These are phyloP conservation scores for Chamaetylas fuelleborni DNA, from an alignment of 2,113 vertebrate species.

Conservation along the genomic window DNA sequence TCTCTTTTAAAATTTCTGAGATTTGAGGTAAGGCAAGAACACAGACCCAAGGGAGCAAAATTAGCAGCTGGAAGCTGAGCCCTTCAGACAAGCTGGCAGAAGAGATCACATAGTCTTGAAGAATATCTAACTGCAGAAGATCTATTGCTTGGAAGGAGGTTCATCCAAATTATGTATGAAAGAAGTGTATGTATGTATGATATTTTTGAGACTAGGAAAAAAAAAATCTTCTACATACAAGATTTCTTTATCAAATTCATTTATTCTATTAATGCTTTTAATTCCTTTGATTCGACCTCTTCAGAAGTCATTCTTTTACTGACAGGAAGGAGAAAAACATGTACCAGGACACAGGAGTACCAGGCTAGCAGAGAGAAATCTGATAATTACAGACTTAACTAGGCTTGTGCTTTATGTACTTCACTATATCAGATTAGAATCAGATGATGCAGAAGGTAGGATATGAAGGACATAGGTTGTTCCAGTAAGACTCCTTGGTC, in stretches of 20 bases:
- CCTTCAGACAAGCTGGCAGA: neutral
- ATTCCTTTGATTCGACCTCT: neutral
- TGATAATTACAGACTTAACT: neutral
- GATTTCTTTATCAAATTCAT: neutral
- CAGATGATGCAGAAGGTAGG: neutral
- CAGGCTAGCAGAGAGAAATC: neutral
- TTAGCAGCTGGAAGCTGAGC: neutral
- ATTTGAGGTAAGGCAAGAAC: neutral
- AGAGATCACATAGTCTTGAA: neutral
- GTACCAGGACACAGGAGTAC: neutral
- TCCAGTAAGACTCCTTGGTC: neutral
- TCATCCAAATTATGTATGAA: neutral
- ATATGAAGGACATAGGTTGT: neutral
- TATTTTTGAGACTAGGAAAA: neutral
- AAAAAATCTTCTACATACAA: neutral
- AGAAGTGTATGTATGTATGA: neutral
- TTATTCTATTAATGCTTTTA: neutral
- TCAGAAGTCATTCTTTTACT: neutral
- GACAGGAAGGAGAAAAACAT: neutral
- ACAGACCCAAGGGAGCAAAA: neutral
- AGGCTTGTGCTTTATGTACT: neutral
- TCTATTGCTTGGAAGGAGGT: neutral
- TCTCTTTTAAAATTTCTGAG: neutral
- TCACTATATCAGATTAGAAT: neutral
- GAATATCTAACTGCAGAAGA: neutral